Evolutionary conservation across 92 coral and sea anemone genomes (phyloP).

Genomic region (Porites cylindrica): DNA sequence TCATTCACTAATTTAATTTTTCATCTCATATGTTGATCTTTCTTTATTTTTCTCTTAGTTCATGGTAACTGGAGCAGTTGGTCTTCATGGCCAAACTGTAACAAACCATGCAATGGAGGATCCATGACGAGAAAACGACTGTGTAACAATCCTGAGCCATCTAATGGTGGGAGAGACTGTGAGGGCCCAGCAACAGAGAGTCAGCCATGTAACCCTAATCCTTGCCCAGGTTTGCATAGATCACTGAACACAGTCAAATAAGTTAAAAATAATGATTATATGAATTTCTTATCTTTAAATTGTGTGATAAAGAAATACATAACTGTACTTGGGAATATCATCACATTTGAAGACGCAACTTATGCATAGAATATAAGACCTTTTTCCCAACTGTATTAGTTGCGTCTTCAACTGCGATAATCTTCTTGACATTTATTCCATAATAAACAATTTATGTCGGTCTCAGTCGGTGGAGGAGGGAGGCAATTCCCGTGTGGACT

Average conservation of each 20-base stretch:
- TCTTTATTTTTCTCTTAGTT: conserved; percentile 13
- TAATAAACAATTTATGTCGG: too few species aligned
- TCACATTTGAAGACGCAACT: too few species aligned
- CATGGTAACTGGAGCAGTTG: conserved; percentile 63
- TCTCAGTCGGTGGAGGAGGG: too few species aligned
- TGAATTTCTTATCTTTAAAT: neutral
- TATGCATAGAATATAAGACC: too few species aligned
- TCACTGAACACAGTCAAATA: too few species aligned
- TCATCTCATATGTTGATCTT: neutral
- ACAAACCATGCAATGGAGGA: conserved; percentile 68
- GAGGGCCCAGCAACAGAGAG: conserved; percentile 19
- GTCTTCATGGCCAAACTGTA: conserved; percentile 66
- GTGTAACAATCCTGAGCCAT: conserved; percentile 58
- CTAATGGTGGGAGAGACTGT: conserved; percentile 56
- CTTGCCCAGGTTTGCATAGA: conserved; percentile 41
- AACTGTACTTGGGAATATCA: too few species aligned
- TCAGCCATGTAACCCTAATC: conserved; percentile 22
- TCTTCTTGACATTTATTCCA: too few species aligned
- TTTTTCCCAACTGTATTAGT: too few species aligned
- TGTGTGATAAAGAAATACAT: too few species aligned
- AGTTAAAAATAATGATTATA: neutral
- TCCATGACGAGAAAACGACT: conserved; percentile 30
- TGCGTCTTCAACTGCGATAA: too few species aligned
- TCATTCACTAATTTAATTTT: too few species aligned
- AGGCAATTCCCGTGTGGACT: too few species aligned